Evolutionary conservation across 2,797 vertebrate species (phyloP).

Genomic region (Mareca penelope): DNA sequence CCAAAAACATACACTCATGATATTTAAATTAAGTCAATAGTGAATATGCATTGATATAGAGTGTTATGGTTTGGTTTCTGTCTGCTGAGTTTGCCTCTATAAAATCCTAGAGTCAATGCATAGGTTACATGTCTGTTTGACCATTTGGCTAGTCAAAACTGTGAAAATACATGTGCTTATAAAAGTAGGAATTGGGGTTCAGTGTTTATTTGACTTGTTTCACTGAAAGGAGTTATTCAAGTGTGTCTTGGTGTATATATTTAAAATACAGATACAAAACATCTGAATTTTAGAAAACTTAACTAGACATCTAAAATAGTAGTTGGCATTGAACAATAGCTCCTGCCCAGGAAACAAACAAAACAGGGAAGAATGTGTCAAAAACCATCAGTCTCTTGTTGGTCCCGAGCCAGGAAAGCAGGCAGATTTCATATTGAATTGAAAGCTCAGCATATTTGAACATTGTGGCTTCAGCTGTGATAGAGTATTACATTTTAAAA

Average conservation of each 20-base stretch:
- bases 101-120: not conserved
- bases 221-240: not conserved
- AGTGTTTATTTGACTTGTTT: not conserved
- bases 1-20: not conserved
- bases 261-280: not conserved
- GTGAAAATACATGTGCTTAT: not conserved
- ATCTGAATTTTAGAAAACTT: not conserved
- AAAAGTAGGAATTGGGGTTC: not conserved
- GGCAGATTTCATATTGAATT: conserved; percentile 17
- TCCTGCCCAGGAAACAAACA: not conserved
- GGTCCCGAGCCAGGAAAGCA: not conserved
- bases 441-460: conserved; percentile 5
- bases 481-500: not conserved
- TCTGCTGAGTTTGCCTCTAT: not conserved
- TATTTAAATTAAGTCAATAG: not conserved
- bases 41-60: not conserved
- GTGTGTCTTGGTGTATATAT: not conserved
- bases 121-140: not conserved
- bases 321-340: not conserved
- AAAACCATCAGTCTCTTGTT: conserved; percentile 12
- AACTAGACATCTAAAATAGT: not conserved
- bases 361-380: not conserved
- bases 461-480: not conserved
- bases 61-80: not conserved
- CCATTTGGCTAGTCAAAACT: not conserved